Evolutionary conservation across 2,113 vertebrate genomes (phyloP).

Genomic region (Notarius lentiginosus): DNA sequence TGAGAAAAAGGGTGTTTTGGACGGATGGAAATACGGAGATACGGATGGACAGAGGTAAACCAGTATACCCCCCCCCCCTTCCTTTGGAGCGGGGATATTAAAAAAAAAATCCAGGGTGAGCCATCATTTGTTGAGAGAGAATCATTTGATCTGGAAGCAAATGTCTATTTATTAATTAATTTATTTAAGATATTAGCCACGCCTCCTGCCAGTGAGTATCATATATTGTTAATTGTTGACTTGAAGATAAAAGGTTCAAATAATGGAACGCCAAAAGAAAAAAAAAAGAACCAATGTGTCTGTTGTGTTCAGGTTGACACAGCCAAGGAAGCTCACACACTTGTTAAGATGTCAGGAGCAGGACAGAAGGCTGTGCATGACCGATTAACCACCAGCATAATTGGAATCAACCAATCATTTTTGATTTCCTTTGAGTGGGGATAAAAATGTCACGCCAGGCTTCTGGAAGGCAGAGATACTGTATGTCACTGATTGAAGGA

Average conservation of each 20-base stretch:
- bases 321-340: background rate
- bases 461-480: slow-evolving; percentile 5
- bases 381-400: slow-evolving; percentile 12
- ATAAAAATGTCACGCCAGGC: background rate
- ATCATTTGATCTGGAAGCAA: background rate
- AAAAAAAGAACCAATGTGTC: background rate
- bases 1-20: no score
- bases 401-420: slow-evolving; percentile 3
- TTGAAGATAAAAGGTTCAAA: background rate
- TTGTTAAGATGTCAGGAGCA: background rate
- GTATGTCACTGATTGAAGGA: background rate
- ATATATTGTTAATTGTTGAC: background rate
- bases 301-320: slow-evolving; percentile 43
- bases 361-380: background rate
- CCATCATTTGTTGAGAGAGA: background rate
- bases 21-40: no score
- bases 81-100: no score
- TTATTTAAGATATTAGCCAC: background rate
- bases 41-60: no score
- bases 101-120: no score
- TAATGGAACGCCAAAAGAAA: background rate
- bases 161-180: background rate
- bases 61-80: no score
- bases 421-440: background rate
- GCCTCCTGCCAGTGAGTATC: background rate